A percentile compares a stretch with the other conserved stretches of the same genome.
phyloP scores from a whole-genome alignment of 1,140 invertebrate species.

The Drosophila bocqueti region DNA sequence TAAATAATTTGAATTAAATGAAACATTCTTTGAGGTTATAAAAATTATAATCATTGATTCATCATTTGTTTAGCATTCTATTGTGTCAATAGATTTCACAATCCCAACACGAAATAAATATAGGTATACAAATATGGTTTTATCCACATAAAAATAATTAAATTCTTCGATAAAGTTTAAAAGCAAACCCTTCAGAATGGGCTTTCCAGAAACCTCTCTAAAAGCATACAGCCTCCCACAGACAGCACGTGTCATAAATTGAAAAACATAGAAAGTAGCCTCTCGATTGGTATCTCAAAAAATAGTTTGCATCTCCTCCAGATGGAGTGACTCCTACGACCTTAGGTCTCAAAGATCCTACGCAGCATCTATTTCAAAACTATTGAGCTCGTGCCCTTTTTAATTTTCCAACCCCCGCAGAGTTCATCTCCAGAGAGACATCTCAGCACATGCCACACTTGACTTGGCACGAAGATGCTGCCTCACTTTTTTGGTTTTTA shows the following conservation, averaged over 20 bases:
- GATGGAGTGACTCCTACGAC: conserved; percentile 20
- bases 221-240: not conserved
- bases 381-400: conserved; percentile 28
- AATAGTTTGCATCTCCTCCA: conserved; percentile 3
- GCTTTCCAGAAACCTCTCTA: too few relatives aligned
- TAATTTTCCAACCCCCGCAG: conserved; percentile 42
- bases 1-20: not conserved
- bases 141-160: not conserved
- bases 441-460: conserved; percentile 72
- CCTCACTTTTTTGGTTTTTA: conserved; percentile 24
- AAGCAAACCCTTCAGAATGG: not conserved
- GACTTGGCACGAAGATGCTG: conserved; percentile 57
- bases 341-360: conserved; percentile 24
- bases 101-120: too few relatives aligned
- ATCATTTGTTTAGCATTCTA: too few relatives aligned
- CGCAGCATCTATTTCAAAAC: conserved; percentile 21
- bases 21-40: too few relatives aligned
- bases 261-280: conserved; percentile 14
- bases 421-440: conserved; percentile 42
- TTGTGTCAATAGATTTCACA: too few relatives aligned
- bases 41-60: not conserved
- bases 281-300: conserved; percentile 14
- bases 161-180: not conserved
- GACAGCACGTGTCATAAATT: conserved; percentile 21
- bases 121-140: too few relatives aligned